Base-by-base conservation (phyloP, 2,113 vertebrate genomes). In the Microtus oregoni region DNA sequence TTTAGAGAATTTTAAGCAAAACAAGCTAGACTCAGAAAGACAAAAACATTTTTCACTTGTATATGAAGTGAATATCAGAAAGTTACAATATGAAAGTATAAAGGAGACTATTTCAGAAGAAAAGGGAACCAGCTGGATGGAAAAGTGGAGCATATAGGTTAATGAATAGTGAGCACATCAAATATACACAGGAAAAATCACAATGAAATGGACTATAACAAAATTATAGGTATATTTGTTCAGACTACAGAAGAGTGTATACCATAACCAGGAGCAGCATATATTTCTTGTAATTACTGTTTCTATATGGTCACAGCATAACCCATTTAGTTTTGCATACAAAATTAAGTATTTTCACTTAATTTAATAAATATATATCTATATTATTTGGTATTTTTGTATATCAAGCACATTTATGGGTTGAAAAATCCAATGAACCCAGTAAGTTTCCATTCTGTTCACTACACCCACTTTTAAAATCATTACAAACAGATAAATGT, bases 391-490 rank as follows among this genome's bases (percentile, higher is more conserved):
- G 47, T 67, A 89, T 61, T 86, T 92, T 44, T 91, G 10, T 77
- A 32, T 67, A 89, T 26, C 11, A 50, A 93, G 88, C 35, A 44
- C 83, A 75, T 13, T 38, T 67, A 7, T 75, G 32, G 20, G 8
- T 20, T 68, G 26, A 91, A 61, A 75, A 13, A 47, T 67, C 26
- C 70, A 15, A 61, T 7, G 50, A 90, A 61, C 79, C 28, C 20
- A 70, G 15, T 70, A 35, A 70, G 68, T 70, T 70, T 70, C 14
- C 6, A 35, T 91, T 73, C 7, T 81, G 22, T 65, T 91, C 30
- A 70, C 68, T 22, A 92, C 4, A 89, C 52, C 5, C 24, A 15
- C 89, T 41, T 67, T 95, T 79, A 86, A 89, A 96, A 76, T n/a
- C 52, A 61, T 61, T 72, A 82, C 7, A 38, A 83, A 10, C 5